phyloP scores from a whole-genome alignment of 2,797 vertebrate species.

The Steatocranus sp. region DNA sequence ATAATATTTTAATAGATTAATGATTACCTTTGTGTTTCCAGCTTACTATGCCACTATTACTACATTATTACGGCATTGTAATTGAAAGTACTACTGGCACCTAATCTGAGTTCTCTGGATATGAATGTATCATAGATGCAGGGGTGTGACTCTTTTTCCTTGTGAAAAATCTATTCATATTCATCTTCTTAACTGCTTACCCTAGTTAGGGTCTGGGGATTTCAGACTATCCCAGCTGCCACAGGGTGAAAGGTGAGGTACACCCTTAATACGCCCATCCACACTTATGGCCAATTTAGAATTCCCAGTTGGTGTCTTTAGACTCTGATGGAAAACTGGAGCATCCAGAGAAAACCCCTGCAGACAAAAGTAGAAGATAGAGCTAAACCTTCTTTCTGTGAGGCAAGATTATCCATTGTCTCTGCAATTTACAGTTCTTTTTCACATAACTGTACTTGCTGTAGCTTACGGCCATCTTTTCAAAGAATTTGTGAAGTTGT shows the following conservation, averaged over 20 bases:
- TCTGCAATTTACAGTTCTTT: neutral
- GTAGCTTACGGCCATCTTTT: fast-evolving
- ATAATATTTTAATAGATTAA: neutral
- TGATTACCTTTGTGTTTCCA: neutral
- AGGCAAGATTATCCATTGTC: neutral
- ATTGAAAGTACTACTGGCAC: neutral
- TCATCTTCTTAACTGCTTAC: neutral
- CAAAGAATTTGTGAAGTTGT: neutral
- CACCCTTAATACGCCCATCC: neutral
- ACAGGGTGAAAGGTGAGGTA: neutral
- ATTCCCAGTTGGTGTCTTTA: neutral
- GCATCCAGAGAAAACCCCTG: neutral
- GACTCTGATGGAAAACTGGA: neutral
- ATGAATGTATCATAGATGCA: neutral
- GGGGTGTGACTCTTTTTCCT: neutral
- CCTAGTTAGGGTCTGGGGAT: neutral
- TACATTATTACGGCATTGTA: fast-evolving
- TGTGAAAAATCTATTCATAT: neutral
- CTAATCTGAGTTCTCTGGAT: neutral
- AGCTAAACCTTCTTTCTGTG: neutral
- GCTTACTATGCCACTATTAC: neutral
- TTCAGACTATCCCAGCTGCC: neutral
- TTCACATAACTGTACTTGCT: fast-evolving
- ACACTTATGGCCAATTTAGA: neutral
- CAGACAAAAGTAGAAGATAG: neutral